Evolutionary conservation across 2,888 invertebrate species (phyloP).

Genomic region (Sphaerophoria taeniata): DNA sequence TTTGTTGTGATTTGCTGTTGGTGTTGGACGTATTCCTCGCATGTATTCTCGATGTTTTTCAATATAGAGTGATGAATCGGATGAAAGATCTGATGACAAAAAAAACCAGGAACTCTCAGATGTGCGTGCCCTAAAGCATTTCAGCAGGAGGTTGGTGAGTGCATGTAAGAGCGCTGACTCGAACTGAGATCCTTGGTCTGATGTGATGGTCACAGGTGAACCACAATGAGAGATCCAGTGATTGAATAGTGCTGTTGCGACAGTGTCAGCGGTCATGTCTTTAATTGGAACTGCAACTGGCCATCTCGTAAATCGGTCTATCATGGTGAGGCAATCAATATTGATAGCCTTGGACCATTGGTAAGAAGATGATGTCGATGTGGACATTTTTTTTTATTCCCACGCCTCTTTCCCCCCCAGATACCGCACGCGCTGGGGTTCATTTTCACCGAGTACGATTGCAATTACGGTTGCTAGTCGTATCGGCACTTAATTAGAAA

Average conservation of each 20-base stretch:
- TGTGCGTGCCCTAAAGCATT: slow-evolving; percentile 32
- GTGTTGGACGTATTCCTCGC: not conserved
- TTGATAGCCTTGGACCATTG: not conserved
- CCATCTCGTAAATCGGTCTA: slow-evolving; percentile 5
- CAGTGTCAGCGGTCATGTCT: not conserved
- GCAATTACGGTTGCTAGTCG: too few relatives aligned
- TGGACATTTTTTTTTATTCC: too few relatives aligned
- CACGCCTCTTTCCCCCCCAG: too few relatives aligned
- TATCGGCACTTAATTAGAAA: too few relatives aligned
- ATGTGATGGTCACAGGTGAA: slow-evolving; percentile 2
- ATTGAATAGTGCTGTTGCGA: not conserved
- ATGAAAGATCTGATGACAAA: not conserved
- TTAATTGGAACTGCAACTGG: not conserved
- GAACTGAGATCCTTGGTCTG: not conserved
- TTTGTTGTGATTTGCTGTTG: slow-evolving; percentile 27
- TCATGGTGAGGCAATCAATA: too few relatives aligned
- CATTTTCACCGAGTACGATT: too few relatives aligned
- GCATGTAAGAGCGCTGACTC: slow-evolving; percentile 31
- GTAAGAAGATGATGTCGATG: not conserved
- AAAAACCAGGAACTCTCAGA: slow-evolving; percentile 21
- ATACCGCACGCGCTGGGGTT: too few relatives aligned
- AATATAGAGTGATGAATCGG: not conserved
- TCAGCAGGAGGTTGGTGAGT: slow-evolving; percentile 32
- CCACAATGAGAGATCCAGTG: slow-evolving; percentile 33
- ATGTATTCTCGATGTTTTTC: slow-evolving; percentile 24